These are phyloP conservation scores for Muscina levida DNA, from an alignment of 2,888 invertebrate species.

Conservation along the genomic window DNA sequence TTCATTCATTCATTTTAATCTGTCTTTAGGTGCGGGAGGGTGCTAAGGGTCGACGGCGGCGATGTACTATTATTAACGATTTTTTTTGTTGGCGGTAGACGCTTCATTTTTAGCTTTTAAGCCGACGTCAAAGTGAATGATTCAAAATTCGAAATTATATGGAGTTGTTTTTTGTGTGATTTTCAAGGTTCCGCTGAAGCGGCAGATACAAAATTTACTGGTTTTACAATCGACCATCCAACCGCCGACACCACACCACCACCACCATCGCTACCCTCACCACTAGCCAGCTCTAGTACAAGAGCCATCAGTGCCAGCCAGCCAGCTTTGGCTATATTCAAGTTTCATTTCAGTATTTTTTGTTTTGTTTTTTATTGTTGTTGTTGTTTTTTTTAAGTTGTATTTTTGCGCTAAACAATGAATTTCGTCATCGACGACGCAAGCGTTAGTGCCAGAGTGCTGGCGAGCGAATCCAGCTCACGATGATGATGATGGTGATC, in stretches of 20 bases:
- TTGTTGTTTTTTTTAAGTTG: too few species aligned
- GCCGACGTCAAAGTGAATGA: constrained; percentile 28
- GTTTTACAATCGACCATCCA: constrained; percentile 57
- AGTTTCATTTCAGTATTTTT: constrained; percentile 53
- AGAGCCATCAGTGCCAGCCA: background rate
- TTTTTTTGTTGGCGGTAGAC: background rate
- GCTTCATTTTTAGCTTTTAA: constrained; percentile 40
- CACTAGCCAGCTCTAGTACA: too few species aligned
- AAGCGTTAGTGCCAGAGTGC: background rate
- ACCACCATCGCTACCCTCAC: too few species aligned
- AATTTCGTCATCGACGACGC: constrained; percentile 61
- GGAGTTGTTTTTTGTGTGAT: constrained; percentile 44
- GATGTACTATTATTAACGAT: background rate
- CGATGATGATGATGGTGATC: constrained; percentile 57
- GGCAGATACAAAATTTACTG: constrained; percentile 51
- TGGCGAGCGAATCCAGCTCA: constrained; percentile 30
- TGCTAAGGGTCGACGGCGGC: too few species aligned
- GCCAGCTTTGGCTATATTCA: constrained; percentile 37
- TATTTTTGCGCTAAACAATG: constrained; percentile 60
- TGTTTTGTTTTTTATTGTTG: constrained; percentile 34
- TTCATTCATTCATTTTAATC: too few species aligned
- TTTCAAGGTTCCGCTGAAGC: constrained; percentile 57
- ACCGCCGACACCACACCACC: background rate
- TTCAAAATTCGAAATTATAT: constrained; percentile 37
- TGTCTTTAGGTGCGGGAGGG: too few species aligned